Evolutionary conservation across 2,113 vertebrate genomes (phyloP).

Genomic region (Sebastes schlegelii): DNA sequence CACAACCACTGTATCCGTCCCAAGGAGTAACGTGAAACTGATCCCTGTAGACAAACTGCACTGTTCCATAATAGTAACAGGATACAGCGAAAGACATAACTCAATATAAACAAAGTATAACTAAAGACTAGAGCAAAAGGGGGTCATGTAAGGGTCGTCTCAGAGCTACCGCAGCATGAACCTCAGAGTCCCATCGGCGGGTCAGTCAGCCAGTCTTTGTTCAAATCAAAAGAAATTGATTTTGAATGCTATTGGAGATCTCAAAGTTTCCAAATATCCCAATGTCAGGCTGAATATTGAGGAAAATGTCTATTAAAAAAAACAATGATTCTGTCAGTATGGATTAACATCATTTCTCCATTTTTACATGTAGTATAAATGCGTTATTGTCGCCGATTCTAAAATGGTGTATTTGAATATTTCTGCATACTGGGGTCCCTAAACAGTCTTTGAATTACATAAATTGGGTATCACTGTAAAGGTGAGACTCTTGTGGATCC

Average conservation of each 20-base stretch:
- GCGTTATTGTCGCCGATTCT: too few species aligned
- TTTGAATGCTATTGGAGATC: neutral
- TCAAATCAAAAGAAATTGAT: neutral
- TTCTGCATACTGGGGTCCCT: too few species aligned
- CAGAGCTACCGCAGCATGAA: neutral
- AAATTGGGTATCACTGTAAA: too few species aligned
- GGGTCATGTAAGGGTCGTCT: conserved; percentile 37
- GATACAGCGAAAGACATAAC: conserved; percentile 49
- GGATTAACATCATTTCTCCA: neutral
- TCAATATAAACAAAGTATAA: conserved; percentile 47
- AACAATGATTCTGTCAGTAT: neutral
- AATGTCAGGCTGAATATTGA: neutral
- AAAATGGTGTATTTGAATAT: too few species aligned
- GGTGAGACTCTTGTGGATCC: too few species aligned
- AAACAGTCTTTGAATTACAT: too few species aligned
- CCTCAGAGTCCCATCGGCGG: neutral
- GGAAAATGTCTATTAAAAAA: neutral
- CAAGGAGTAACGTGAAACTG: conserved; percentile 11
- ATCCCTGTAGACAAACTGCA: conserved; percentile 37
- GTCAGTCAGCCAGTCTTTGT: neutral
- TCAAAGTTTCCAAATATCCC: neutral
- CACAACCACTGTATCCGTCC: conserved; percentile 19
- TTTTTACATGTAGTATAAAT: too few species aligned
- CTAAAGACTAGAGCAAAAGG: conserved; percentile 5
- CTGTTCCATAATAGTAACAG: conserved; percentile 59